phyloP scores from a whole-genome alignment of 2,113 vertebrate genomes.

The Charadrius vociferus region DNA sequence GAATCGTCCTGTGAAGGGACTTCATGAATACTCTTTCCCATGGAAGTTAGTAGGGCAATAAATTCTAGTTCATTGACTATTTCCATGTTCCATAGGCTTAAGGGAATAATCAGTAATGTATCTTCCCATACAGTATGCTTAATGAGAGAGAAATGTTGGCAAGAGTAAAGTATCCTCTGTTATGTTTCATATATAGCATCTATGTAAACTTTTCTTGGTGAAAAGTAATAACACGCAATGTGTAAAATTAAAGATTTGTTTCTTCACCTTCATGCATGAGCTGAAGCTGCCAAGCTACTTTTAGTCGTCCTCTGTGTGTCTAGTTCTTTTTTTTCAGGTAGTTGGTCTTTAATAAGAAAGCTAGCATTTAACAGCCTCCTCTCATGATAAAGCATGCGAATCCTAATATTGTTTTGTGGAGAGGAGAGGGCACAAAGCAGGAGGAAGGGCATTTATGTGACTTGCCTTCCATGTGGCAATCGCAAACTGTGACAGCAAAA shows the following conservation, averaged over 20 bases:
- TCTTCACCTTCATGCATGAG: background rate
- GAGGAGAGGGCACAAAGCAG: background rate
- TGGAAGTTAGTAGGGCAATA: background rate
- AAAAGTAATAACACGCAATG: background rate
- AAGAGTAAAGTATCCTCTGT: background rate
- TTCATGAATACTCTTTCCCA: background rate
- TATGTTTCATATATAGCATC: background rate
- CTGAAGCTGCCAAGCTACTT: background rate
- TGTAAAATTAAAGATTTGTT: background rate
- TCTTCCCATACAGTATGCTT: background rate
- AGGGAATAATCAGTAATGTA: background rate
- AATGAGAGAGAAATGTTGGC: background rate
- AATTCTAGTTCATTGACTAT: background rate
- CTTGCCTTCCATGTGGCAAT: background rate
- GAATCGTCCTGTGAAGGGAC: background rate
- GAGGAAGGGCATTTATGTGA: background rate
- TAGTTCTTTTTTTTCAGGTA: background rate
- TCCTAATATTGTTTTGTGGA: background rate
- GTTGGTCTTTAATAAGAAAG: background rate
- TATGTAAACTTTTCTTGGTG: background rate
- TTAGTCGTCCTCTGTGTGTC: background rate
- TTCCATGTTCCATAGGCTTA: background rate
- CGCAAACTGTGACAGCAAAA: background rate
- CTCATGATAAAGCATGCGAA: background rate
- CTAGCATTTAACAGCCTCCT: background rate